Evolutionary conservation across 2,797 vertebrate genomes (phyloP), one percentile per base, ranked within the genome.

Genomic region (Gymnoscopelus braueri): DNA sequence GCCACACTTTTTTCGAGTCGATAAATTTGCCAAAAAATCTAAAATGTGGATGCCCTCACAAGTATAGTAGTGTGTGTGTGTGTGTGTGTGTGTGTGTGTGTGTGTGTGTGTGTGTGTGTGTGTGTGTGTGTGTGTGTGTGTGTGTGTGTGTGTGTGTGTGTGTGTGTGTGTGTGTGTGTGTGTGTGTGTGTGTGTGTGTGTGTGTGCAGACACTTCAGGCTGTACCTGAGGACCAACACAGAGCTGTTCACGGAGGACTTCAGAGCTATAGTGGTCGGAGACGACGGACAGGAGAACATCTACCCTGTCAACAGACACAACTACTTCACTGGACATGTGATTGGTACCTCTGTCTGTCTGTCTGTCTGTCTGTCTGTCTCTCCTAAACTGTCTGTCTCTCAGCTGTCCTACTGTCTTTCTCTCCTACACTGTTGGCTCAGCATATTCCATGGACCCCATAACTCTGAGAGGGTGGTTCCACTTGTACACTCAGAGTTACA

Each of bases 251-350:
- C 97, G 0, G 90, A 94, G 11, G 95, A 94, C 82, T 96, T 99
- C 83, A 93, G 90, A 66, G 96, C 94, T 0, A 85, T 96, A 68
- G 87, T 96, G 14, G 89, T 97, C 68, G 94, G 95, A 65, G 91
- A 95, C 14, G 88, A 93, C 44, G 94, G 95, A n/a, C 87, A 85
- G 0, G 94, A 95, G 69, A 90, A 83, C 1, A 81, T 79, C 12
- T 87, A 90, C 57, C 69, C 65, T 0, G 90, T 99, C 74, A 94
- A 95, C 10, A 95, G 96, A 90, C 95, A 97, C 69, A 95, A 97
- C 87, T 98, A 96, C 91, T 98, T 96, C 92, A 96, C 85, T 0
- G 97, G 97, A 74, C 97, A 99, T 2, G 95, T 99, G 0, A 93
- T 98, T 14, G 97, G 97, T 98, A 56, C 15, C 64, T 19, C 15